A percentile compares a stretch with the other conserved stretches of the same genome.
Conservation (phyloP, 1,140 invertebrate species). For the Homalodisca vitripennis region DNA sequence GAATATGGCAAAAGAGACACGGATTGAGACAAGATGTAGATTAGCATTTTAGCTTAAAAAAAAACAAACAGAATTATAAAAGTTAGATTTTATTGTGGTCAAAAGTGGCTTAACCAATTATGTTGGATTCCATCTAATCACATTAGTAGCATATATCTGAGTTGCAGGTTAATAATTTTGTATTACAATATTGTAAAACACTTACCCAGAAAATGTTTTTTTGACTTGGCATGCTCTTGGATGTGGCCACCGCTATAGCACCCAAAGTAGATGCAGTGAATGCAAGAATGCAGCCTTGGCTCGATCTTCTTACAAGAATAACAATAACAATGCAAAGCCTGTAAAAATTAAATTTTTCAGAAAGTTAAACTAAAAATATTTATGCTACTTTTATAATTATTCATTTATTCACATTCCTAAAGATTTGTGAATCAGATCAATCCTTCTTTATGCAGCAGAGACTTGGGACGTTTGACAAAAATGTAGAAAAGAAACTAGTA, state of each 20-base stretch:
- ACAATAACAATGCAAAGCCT: constrained; percentile 75
- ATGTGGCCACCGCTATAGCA: constrained; percentile 81
- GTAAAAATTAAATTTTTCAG: too few relatives aligned
- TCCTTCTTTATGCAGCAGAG: too few relatives aligned
- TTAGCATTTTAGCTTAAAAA: not conserved
- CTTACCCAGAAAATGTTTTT: constrained; percentile 75
- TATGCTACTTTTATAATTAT: too few relatives aligned
- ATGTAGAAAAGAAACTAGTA: too few relatives aligned
- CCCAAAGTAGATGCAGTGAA: constrained; percentile 90
- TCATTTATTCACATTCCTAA: too few relatives aligned
- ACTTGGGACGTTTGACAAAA: too few relatives aligned
- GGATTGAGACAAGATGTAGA: not conserved
- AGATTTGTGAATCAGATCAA: too few relatives aligned
- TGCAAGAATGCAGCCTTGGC: constrained; percentile 80
- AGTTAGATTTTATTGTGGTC: not conserved
- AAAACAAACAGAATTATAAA: constrained; percentile 31
- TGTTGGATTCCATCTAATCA: not conserved
- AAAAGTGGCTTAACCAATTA: constrained; percentile 14
- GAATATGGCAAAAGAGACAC: too few relatives aligned
- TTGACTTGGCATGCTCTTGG: constrained; percentile 76
- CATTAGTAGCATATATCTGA: not conserved
- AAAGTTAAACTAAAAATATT: too few relatives aligned
- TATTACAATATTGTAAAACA: constrained; percentile 15
- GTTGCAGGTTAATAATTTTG: not conserved
- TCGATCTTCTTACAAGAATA: constrained; percentile 72